Base-by-base conservation (phyloP, 2,888 invertebrate genomes). In the Drosophila parthenogenetica region DNA sequence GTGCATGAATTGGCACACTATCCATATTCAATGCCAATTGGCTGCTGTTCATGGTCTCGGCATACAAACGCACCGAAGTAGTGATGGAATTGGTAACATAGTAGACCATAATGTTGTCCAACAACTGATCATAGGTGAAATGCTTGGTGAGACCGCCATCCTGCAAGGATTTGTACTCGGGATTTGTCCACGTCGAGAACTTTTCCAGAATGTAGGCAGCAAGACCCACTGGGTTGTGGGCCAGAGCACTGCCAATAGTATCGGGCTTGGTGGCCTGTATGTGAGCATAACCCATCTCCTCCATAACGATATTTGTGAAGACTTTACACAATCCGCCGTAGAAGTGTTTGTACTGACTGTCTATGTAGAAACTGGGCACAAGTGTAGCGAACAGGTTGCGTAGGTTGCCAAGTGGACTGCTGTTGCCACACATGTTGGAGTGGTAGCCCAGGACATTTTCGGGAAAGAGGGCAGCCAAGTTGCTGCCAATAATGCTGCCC, bases 161-260 rank as follows among this genome's bases (percentile, higher is more conserved):
- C 0, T 91, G 89, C 0, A 94, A 92, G 0, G 91, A 84, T 42
- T 90, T 93, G 82, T 92, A 93, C 0, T 91, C 90, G 0, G 75
- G 94, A 91, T 93, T 96, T 91, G 93, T 96, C 95, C 92, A 96
- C 3, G 85, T 95, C 87, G 93, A 94, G 93, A 97, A 98, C 90
- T 98, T 98, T 87, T 98, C 98, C 11, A 98, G 91, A 58, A 98
- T 96, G 87, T 98, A 98, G 0, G 96, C 96, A 0, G 97, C 97
- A 65, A 98, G 92, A 0, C 97, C 98, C 0, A 95, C 94, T 0
- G 98, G 98, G 73, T 90, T 92, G 35, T 91, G 74, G 1, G 87
- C 61, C 40, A 92, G 69, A 0, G 81, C 91, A n/a, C 79, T 83
- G 57, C 97, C 97, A 75, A 97, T 93, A 0, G 98, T 97, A 87